Evolutionary conservation across 2,797 vertebrate genomes (phyloP).

Genomic region (Rhabdophis nuchalis): DNA sequence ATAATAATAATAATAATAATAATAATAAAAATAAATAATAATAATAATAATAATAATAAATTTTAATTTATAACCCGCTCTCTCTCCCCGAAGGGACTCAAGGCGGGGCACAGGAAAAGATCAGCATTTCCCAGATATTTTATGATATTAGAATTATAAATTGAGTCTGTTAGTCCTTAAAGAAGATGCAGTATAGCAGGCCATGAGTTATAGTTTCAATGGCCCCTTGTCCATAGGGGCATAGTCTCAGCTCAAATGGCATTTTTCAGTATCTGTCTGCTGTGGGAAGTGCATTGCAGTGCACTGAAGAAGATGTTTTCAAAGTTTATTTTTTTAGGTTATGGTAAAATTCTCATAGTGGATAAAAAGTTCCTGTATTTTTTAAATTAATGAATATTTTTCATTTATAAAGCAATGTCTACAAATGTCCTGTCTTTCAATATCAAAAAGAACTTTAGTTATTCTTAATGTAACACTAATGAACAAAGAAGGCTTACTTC

Average conservation of each 20-base stretch:
- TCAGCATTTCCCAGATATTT: not conserved
- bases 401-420: not conserved
- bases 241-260: not conserved
- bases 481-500: not conserved
- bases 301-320: not conserved
- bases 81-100: too few relatives aligned
- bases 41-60: too few relatives aligned
- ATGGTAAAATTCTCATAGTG: not conserved
- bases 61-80: too few relatives aligned
- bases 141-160: not conserved
- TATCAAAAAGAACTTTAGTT: not conserved
- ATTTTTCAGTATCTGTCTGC: not conserved
- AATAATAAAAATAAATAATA: too few relatives aligned
- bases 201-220: not conserved
- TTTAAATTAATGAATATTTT: not conserved
- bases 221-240: not conserved
- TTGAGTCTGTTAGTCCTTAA: not conserved
- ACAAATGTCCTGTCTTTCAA: not conserved
- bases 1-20: too few relatives aligned
- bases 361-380: not conserved
- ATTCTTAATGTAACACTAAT: not conserved
- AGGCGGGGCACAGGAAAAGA: too few relatives aligned
- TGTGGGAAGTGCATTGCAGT: not conserved
- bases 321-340: not conserved
- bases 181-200: not conserved